Evolutionary conservation across 2,888 invertebrate species (phyloP).

Genomic region (Philopedon plagiatum): DNA sequence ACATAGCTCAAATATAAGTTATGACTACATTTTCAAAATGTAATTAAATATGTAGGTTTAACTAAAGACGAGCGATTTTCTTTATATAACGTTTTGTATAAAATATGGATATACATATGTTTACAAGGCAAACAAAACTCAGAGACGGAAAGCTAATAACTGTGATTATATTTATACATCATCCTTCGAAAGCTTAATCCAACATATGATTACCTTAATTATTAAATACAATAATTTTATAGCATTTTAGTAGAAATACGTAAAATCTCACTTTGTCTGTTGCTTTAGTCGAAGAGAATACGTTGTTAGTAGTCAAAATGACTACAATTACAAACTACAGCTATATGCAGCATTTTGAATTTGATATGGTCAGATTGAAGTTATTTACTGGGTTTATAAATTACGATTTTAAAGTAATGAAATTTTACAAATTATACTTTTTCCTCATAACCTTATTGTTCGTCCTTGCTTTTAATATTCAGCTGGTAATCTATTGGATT

Average conservation of each 20-base stretch:
- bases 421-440: conserved; percentile 26
- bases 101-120: not conserved
- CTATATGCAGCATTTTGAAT: conserved; percentile 9
- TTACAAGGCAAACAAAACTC: no score
- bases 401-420: conserved; percentile 4
- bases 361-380: conserved; percentile 11
- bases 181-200: not conserved
- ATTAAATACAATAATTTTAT: not conserved
- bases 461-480: conserved; percentile 21
- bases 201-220: not conserved
- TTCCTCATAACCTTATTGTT: conserved; percentile 34
- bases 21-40: no score
- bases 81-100: no score
- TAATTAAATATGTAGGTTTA: no score
- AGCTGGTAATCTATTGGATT: conserved; percentile 17
- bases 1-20: no score
- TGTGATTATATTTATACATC: not conserved
- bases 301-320: not conserved
- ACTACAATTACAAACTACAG: not conserved
- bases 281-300: no score
- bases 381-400: conserved; percentile 38
- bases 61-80: no score
- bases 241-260: no score
- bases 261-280: no score
- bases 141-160: not conserved